Base-by-base conservation (phyloP, 2,888 invertebrate species). In the Ochropleura plecta region DNA sequence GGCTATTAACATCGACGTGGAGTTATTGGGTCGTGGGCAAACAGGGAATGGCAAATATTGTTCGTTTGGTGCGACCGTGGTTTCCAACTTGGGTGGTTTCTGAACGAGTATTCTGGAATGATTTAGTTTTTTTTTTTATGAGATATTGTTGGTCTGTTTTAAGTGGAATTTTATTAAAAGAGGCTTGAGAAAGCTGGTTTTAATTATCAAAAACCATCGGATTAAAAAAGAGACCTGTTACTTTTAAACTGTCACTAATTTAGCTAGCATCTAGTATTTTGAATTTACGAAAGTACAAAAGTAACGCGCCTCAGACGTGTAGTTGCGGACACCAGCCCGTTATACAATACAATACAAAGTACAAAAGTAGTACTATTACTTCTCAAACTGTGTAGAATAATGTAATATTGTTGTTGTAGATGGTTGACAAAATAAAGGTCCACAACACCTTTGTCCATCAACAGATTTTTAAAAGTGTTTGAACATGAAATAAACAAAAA, bases 31-130 rank as follows among this genome's bases (percentile, higher is more conserved):
- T 65, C 78, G 64, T 63, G 62, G 10, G 65, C 68, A 76, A 81
- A 83, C 75, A 78, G 40, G 57, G 81, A 78, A 83, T 83, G 57
- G 71, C 73, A 81, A 83, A 85, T 85, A 85, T 85, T 85, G 74
- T 75, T 83, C 67, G 64, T 75, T 76, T 70, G 70, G 63, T 42
- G 62, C 82, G 59, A 70, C 16, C 59, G 62, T 69, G 59, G 63
- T 82, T 70, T 81, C 63, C 6, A 72, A 75, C 60, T 75, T 59
- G 51, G 14, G 53, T 44, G 80, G 69, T 40, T 71, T 71, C 68
- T 62, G 53, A 62, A n/a, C 20, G 44, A 55, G 62, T 48, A 20
- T 42, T 60, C 57, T n/a, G 49, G 14, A 63, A 51, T 30, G 55
- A 46, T 62, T 64, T 51, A 62, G 51, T 46, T 3, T 16, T 57